Conservation (phyloP, 2,113 vertebrate genomes). For the Ailuropoda melanoleuca region DNA sequence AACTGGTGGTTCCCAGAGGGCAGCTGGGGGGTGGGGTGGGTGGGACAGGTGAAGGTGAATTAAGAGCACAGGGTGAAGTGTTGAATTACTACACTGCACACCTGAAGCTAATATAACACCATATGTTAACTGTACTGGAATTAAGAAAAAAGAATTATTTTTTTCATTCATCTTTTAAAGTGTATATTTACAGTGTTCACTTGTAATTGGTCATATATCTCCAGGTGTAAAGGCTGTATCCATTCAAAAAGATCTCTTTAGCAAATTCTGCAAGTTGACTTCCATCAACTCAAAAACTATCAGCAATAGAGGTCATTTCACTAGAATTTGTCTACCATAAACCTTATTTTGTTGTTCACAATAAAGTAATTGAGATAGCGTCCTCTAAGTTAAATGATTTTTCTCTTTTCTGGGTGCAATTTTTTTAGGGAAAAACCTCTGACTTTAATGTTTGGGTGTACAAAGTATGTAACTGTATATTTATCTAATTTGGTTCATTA, state of each 20-base stretch:
- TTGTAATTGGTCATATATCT: background rate
- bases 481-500: background rate
- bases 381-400: background rate
- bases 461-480: background rate
- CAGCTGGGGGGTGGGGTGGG: background rate
- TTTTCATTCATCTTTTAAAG: background rate
- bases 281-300: background rate
- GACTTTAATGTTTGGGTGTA: background rate
- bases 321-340: conserved; percentile 3
- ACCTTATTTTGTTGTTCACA: background rate
- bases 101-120: background rate
- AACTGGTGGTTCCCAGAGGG: background rate
- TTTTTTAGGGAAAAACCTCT: background rate
- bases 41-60: background rate
- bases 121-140: background rate
- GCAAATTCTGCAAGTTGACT: background rate
- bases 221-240: background rate
- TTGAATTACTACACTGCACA: background rate
- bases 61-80: background rate
- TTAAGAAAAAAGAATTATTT: background rate
- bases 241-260: background rate
- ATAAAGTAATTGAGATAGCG: background rate
- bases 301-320: background rate
- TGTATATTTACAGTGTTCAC: background rate
- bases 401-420: background rate